A percentile compares a stretch with the other conserved stretches of the same genome.
phyloP scores from a whole-genome alignment of 2,888 invertebrate genomes.

The Drosophila aldrichi region DNA sequence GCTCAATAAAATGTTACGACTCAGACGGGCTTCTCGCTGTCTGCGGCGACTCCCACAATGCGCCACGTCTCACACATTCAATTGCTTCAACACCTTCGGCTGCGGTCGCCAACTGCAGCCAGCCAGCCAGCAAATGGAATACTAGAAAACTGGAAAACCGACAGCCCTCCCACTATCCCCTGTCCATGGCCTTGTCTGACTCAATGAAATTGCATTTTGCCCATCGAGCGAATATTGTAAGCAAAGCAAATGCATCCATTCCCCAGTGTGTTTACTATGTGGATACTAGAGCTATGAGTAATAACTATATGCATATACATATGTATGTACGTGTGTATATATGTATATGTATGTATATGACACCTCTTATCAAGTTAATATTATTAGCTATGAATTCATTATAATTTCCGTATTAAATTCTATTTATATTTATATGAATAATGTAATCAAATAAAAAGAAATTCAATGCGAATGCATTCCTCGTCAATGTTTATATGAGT shows the following conservation, averaged over 20 bases:
- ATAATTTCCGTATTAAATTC: not conserved
- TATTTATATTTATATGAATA: not conserved
- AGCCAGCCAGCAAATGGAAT: too few species aligned
- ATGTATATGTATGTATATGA: not conserved
- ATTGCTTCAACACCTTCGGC: slow-evolving; percentile 48
- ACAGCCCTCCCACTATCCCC: too few species aligned
- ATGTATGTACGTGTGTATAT: not conserved
- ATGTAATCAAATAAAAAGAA: not conserved
- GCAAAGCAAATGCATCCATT: not conserved
- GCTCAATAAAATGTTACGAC: slow-evolving; percentile 11
- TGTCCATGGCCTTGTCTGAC: slow-evolving; percentile 11
- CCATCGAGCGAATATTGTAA: slow-evolving; percentile 17
- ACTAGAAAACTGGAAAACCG: too few species aligned
- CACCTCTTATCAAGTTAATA: not conserved
- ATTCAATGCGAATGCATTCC: not conserved
- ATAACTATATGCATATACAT: too few species aligned
- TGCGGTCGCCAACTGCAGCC: slow-evolving; percentile 22
- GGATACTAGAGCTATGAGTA: not conserved
- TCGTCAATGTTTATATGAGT: too few species aligned
- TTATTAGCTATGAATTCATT: not conserved
- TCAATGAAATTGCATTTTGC: slow-evolving; percentile 52
- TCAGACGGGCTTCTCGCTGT: slow-evolving; percentile 12
- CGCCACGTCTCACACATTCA: slow-evolving; percentile 27
- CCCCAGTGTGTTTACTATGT: not conserved
- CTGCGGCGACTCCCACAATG: slow-evolving; percentile 22